These are phyloP conservation scores for Notarius quadriscutis DNA, from an alignment of 2,113 vertebrate species.

Conservation along the genomic window DNA sequence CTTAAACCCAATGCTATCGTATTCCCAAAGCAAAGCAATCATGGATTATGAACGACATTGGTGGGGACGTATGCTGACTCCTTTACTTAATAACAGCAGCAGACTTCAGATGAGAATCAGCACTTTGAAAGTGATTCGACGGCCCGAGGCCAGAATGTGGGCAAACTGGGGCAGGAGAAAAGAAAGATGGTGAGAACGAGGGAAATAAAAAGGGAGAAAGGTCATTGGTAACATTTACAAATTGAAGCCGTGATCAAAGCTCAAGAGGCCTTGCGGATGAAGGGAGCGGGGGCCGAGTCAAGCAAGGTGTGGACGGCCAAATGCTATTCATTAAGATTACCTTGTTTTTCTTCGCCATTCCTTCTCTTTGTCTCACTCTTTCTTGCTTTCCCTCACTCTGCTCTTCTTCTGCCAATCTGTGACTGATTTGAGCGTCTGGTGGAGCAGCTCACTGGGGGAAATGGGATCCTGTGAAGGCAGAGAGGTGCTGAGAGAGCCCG, in stretches of 20 bases:
- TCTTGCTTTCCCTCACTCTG: constrained; percentile 63
- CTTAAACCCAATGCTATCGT: constrained; percentile 44
- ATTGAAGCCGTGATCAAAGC: constrained; percentile 81
- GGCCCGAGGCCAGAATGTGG: constrained; percentile 75
- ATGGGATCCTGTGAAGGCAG: constrained; percentile 72
- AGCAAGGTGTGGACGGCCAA: constrained; percentile 81
- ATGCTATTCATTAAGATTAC: constrained; percentile 83
- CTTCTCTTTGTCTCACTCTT: constrained; percentile 36
- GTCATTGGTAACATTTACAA: constrained; percentile 79
- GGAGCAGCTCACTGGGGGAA: constrained; percentile 80
- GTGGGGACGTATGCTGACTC: constrained; percentile 67
- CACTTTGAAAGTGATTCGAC: constrained; percentile 85
- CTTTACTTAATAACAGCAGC: constrained; percentile 78
- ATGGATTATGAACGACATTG: constrained; percentile 53
- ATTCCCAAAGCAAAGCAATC: constrained; percentile 54
- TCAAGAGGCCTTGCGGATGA: constrained; percentile 58
- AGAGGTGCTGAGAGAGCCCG: constrained; percentile 47
- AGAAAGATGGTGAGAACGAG: constrained; percentile 52
- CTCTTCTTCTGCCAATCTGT: constrained; percentile 83
- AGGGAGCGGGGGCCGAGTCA: constrained; percentile 69
- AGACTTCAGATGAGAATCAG: constrained; percentile 81
- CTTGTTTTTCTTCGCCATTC: constrained; percentile 49
- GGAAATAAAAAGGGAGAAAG: constrained; percentile 62
- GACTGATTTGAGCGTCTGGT: constrained; percentile 91
- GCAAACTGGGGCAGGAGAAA: constrained; percentile 56